Evolutionary conservation across 2,113 vertebrate genomes (phyloP).

Genomic region (Corapipo altera): DNA sequence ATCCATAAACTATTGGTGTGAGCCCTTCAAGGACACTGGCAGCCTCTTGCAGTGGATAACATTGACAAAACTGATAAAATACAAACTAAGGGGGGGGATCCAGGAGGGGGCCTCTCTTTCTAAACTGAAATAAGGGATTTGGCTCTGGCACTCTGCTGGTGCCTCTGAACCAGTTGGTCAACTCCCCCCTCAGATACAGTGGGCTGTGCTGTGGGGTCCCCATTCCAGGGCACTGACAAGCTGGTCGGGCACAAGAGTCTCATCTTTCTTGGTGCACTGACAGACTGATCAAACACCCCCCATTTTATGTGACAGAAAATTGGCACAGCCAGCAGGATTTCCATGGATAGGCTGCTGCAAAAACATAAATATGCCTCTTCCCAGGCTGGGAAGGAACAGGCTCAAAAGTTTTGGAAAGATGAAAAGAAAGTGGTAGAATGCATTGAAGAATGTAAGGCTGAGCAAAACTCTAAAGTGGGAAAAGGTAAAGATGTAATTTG

Average conservation of each 20-base stretch:
- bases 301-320: background rate
- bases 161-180: background rate
- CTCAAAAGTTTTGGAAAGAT: background rate
- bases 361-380: background rate
- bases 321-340: background rate
- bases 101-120: background rate
- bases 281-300: background rate
- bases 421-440: background rate
- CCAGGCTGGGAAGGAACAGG: background rate
- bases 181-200: background rate
- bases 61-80: background rate
- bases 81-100: background rate
- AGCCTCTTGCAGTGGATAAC: background rate
- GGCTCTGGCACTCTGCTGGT: background rate
- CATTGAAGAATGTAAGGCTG: background rate
- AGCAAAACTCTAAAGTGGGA: background rate
- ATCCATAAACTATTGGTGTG: background rate
- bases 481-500: background rate
- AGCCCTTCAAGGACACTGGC: background rate
- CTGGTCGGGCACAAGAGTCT: background rate
- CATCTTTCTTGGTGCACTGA: background rate
- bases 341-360: background rate
- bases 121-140: background rate
- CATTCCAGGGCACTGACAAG: background rate
- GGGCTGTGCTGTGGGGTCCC: background rate